Evolutionary conservation across 2,113 vertebrate species (phyloP).

Genomic region (Leuciscus idus): DNA sequence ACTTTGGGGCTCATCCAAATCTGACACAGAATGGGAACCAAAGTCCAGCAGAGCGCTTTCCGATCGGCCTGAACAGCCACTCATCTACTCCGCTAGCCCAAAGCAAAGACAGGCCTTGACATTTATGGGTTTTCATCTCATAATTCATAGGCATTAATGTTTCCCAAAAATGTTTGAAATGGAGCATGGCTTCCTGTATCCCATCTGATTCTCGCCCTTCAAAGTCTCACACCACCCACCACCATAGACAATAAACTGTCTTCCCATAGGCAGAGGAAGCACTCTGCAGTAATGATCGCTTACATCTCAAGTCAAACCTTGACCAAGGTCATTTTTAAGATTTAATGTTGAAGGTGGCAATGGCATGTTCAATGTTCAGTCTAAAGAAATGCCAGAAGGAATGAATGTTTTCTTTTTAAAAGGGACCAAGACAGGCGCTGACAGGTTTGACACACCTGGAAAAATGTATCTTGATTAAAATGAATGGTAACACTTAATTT

Average conservation of each 20-base stretch:
- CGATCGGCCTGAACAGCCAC: constrained; percentile 10
- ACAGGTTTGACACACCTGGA: constrained; percentile 25
- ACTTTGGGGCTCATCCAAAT: constrained; percentile 63
- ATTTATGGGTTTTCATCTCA: constrained; percentile 2
- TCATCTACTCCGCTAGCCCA: constrained; percentile 32
- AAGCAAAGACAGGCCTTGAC: not conserved
- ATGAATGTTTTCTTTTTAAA: not conserved
- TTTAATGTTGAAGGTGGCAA: constrained; percentile 6
- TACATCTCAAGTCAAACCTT: not conserved
- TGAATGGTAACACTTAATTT: too few relatives aligned
- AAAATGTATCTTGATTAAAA: too few relatives aligned
- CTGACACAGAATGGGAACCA: constrained; percentile 53
- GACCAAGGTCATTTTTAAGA: constrained; percentile 33
- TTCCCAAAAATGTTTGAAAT: constrained; percentile 9
- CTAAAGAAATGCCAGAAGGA: not conserved
- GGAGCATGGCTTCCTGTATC: not conserved
- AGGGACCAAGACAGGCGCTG: not conserved
- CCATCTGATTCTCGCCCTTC: not conserved
- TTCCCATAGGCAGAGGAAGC: constrained; percentile 15
- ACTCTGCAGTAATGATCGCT: constrained; percentile 12
- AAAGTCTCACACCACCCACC: constrained; percentile 1
- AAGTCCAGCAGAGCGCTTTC: constrained; percentile 23
- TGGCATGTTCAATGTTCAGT: constrained; percentile 1
- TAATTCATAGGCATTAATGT: constrained; percentile 14
- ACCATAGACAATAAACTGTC: not conserved